Base-by-base conservation (phyloP, 1,140 invertebrate species). In the Drosophila lacteicornis region DNA sequence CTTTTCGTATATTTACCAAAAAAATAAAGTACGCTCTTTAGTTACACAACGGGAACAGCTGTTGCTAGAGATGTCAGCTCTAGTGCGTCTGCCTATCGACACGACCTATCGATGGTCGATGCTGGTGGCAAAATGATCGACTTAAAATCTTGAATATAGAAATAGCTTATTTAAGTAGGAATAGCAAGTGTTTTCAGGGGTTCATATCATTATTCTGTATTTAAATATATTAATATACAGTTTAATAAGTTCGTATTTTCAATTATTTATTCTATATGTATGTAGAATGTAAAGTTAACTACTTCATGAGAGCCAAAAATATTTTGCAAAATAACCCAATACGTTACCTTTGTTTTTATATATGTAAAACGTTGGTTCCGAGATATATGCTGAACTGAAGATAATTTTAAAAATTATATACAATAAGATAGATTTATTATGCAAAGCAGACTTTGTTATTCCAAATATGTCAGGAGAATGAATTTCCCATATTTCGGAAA, bases 1-100 rank as follows among this genome's bases (percentile, higher is more conserved):
- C 43, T 63, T 53, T 45, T 1, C 9, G 38, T 47, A 69, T 78
- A 85, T 83, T 85, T 85, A 75, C 43, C 65, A 77, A 76, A 69
- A 65, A 65, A 66, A 61, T 61, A 22, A 59, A 47, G 63, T 74
- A 25, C 33, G 51, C 53, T 55, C 11, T 38, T 80, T 66, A 65
- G 49, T 63, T 56, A 56, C 53, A 56, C 53, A 56, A 56, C 53
- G 13, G 13, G 53, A 56, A 56, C 53, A 56, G 53, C 53, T 56
- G 53, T 40, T 56, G 36, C 8, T 40, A 8, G 19, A 56, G 36
- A 40, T 56, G 53, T 8, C 11, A 12, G 2, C 4, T 15, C 33
- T n/a, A 6, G 5, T n/a, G 7, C 53, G 19, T 6, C 15, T 25
- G 13, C 13, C 38, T 56, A 56, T 56, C 53, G 53, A 56, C 40